Base-by-base conservation (phyloP, 2,797 vertebrate species). In the Gastrophryne carolinensis region DNA sequence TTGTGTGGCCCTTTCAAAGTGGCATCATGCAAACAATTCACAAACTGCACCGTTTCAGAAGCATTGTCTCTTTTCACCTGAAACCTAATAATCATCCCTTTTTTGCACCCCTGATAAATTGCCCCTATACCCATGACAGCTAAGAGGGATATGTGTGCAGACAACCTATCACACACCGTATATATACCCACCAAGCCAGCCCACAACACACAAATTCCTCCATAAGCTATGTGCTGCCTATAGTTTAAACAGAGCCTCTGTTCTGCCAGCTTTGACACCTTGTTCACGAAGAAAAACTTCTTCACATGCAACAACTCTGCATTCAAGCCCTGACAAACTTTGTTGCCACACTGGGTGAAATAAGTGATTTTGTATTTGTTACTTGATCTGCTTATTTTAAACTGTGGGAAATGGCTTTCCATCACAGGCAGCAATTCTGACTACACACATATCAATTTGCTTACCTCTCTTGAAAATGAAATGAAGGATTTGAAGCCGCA, bases 391-490 rank as follows among this genome's bases (percentile, higher is more conserved):
- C 27, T 13, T 56, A 29, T 57, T 17, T 34, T 32, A 32, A 57
- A 57, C 29, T 10, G n/a, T 29, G 2, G 30, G 7, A 57, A 57
- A 34, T 57, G 34, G 34, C 15, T 10, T 19, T 17, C n/a, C 17
- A 5, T 34, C 27, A 54, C 21, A 53, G n/a, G 4, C 7, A 26
- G 4, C 64, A 26, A 35, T 66, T 11, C 8, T 29, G 23, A 49
- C 30, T 15, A 21, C 47, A 24, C 37, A 53, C 34, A 21, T 66
- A 66, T 67, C 49, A 12, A 9, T 52, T 53, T 53, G 23, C 30
- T 34, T 4, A 67, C 52, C 23, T 32, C 34, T 67, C 63, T 35
- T 35, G 12, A 26, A 37, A 67, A 67, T 54, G 32, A 67, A 37
- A 37, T 52, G 19, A 53, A 67, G 26, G 21, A 24, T 67, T 37